Conservation (phyloP, 2,113 vertebrate species). For the Sturnus vulgaris region DNA sequence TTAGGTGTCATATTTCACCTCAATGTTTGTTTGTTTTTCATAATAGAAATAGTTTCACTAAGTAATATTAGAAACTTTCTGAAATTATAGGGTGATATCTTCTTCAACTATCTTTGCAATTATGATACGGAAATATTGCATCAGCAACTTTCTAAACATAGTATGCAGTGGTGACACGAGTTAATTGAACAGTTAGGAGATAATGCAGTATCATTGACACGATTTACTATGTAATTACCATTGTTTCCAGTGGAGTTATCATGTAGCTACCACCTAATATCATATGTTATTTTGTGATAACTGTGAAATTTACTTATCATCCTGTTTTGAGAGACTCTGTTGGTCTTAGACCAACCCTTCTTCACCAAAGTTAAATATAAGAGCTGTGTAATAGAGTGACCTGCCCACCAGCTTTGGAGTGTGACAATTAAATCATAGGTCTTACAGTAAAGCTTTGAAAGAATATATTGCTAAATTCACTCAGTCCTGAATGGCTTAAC, state of each 20-base stretch:
- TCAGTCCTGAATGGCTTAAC: background rate
- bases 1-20: background rate
- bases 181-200: conserved; percentile 70
- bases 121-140: conserved; percentile 67
- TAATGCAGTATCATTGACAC: conserved; percentile 69
- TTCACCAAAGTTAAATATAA: conserved; percentile 32
- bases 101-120: conserved; percentile 62
- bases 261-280: conserved; percentile 59
- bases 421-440: conserved; percentile 25
- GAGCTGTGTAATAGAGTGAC: conserved; percentile 5
- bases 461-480: background rate
- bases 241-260: conserved; percentile 70
- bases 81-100: conserved; percentile 58
- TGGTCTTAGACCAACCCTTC: conserved; percentile 43
- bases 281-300: conserved; percentile 66
- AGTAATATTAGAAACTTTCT: conserved; percentile 46
- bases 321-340: conserved; percentile 40
- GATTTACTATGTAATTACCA: conserved; percentile 71
- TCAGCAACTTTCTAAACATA: conserved; percentile 69
- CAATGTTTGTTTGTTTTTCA: conserved; percentile 23
- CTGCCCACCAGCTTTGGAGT: conserved; percentile 12
- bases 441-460: background rate
- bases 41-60: background rate
- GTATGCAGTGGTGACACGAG: conserved; percentile 59
- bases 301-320: conserved; percentile 62